phyloP scores from a whole-genome alignment of 2,888 invertebrate genomes.

The Glyphotaelius pellucidus region DNA sequence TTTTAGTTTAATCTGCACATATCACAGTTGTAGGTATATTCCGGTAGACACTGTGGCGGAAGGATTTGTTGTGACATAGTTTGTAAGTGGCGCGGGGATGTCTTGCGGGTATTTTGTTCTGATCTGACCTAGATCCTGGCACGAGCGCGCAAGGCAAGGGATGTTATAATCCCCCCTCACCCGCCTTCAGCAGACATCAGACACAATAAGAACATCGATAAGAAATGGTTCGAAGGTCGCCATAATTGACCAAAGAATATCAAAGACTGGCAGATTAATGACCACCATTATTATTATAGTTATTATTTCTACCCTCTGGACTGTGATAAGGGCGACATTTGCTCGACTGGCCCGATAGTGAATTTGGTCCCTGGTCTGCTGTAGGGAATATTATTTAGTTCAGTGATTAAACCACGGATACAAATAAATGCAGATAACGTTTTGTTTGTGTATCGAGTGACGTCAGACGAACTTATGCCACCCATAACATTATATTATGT shows the following conservation, averaged over 20 bases:
- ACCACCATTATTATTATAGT: not conserved
- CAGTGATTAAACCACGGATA: not conserved
- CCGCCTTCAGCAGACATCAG: not conserved
- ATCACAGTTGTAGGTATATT: too few relatives aligned
- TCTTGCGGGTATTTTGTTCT: not conserved
- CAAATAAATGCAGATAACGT: not conserved
- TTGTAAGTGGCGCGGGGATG: not conserved
- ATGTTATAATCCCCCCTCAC: not conserved
- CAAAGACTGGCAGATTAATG: not conserved
- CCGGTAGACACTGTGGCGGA: not conserved
- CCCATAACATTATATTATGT: too few relatives aligned
- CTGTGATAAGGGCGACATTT: not conserved
- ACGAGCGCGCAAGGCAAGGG: not conserved
- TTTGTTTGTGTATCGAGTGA: not conserved
- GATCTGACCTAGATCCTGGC: not conserved
- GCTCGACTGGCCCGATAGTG: not conserved
- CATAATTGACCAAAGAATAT: not conserved
- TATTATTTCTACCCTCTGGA: not conserved
- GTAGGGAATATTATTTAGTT: not conserved
- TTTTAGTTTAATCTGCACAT: too few relatives aligned
- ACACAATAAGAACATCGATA: not conserved
- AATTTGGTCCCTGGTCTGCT: not conserved
- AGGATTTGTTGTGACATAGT: not conserved
- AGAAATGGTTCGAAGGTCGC: not conserved
- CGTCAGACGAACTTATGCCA: not conserved